These are phyloP conservation scores for Tenthredo notha DNA, from an alignment of 2,888 invertebrate genomes.

Conservation along the genomic window DNA sequence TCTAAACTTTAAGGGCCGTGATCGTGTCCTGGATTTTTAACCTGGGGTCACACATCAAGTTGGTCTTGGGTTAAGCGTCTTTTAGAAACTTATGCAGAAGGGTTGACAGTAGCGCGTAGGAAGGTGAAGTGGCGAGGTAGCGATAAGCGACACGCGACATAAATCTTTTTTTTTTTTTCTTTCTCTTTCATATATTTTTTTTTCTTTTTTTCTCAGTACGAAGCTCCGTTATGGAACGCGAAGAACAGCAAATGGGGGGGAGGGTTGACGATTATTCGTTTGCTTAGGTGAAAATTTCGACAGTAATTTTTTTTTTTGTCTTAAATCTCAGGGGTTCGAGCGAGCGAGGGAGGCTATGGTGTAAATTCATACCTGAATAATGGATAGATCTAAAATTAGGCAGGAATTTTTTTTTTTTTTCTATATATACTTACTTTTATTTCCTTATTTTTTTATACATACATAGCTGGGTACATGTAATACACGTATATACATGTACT, in stretches of 20 bases:
- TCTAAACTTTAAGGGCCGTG: not conserved
- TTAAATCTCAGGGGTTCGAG: not conserved
- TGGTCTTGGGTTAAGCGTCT: conserved; percentile 31
- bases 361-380: conserved; percentile 29
- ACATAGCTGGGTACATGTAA: not conserved
- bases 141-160: conserved; percentile 50
- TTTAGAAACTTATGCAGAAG: conserved; percentile 14
- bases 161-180: not conserved
- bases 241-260: conserved; percentile 12
- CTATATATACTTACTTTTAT: not conserved
- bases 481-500: not conserved
- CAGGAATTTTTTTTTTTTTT: not conserved
- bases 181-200: not conserved
- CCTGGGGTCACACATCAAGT: not conserved
- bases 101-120: conserved; percentile 22
- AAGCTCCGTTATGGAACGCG: conserved; percentile 22
- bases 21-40: conserved; percentile 29
- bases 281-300: conserved; percentile 15
- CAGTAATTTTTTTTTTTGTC: conserved; percentile 12
- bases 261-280: conserved; percentile 22
- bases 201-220: not conserved
- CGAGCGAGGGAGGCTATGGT: not conserved
- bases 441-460: not conserved
- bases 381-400: conserved; percentile 31
- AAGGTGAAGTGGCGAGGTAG: conserved; percentile 31